These are phyloP conservation scores for Pogonocherus hispidulus DNA, from an alignment of 2,888 invertebrate genomes.

Conservation along the genomic window DNA sequence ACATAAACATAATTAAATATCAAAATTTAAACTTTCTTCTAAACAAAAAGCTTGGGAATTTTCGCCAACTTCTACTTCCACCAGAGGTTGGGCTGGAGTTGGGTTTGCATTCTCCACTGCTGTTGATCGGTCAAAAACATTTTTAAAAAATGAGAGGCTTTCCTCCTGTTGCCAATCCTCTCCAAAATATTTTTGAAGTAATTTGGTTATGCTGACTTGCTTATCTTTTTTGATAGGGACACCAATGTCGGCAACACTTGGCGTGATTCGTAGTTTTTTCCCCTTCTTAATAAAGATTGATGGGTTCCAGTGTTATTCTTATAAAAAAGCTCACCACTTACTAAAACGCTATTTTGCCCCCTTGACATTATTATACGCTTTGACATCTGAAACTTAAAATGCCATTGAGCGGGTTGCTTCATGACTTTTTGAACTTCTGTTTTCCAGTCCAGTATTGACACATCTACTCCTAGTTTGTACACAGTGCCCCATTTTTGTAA, in stretches of 20 bases:
- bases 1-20: too few species aligned
- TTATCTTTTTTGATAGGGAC: conserved; percentile 7
- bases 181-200: conserved; percentile 10
- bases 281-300: neutral
- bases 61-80: too few species aligned
- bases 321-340: conserved; percentile 11
- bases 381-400: conserved; percentile 30
- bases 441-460: conserved; percentile 21
- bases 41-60: too few species aligned
- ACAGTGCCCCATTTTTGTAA: conserved; percentile 32
- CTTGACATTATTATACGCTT: conserved; percentile 27
- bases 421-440: conserved; percentile 13
- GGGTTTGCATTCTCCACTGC: neutral
- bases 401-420: conserved; percentile 27
- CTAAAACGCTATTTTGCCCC: neutral
- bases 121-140: neutral
- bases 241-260: neutral
- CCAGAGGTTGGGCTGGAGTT: neutral
- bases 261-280: neutral
- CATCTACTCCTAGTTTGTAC: conserved; percentile 21
- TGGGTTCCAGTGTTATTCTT: neutral
- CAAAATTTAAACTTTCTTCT: too few species aligned
- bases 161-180: conserved; percentile 7
- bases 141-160: neutral
- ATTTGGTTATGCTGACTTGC: neutral